Evolutionary conservation across 2,888 invertebrate genomes (phyloP), one percentile per base, ranked within the genome.

Genomic region (Caenorhabditis doughertyi): DNA sequence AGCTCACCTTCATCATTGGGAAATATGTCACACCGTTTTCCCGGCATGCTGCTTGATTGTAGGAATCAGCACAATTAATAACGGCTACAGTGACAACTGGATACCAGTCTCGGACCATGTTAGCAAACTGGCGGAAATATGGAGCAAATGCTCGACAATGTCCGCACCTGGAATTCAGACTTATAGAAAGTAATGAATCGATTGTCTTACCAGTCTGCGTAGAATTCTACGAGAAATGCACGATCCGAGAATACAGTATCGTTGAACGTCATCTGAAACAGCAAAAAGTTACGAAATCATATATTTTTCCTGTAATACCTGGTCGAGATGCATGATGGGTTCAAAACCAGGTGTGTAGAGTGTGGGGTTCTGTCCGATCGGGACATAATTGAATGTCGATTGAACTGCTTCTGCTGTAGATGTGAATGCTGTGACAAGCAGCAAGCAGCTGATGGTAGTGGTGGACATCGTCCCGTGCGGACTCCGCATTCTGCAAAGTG

Each of bases 121-220:
- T 93, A 0, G 96, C 96, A 71, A 97, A 93, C 29, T 94, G 93
- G 92, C 96, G 97, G 94, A 95, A 98, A 56, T 84, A 91, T 0
- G 97, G 96, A 0, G 97, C 96, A 93, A 97, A 98, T 32, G 95
- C 93, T 88, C 95, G 95, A 92, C 98, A 98, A 92, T 96, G 96
- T 0, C 98, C 98, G 92, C 98, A 98, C 90, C 90, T 90, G 84
- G 27, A 81, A 53, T 23, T n/a, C n/a, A n/a, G n/a, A n/a, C n/a
- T n/a, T n/a, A n/a, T n/a, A n/a, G n/a, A 9, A 42, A 42, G 2
- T 7, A 11, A 27, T 8, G 13, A 51, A 29, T 42, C 64, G 7
- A 11, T 21, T 13, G 21, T 80, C 84, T 71, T 68, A 90, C 95
- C 96, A 98, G 90, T 96, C 96, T 92, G 96, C 97, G 92, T 97